Evolutionary conservation across 2,888 invertebrate genomes (phyloP), one percentile per base, ranked within the genome.

Genomic region (Tinea trinotella): DNA sequence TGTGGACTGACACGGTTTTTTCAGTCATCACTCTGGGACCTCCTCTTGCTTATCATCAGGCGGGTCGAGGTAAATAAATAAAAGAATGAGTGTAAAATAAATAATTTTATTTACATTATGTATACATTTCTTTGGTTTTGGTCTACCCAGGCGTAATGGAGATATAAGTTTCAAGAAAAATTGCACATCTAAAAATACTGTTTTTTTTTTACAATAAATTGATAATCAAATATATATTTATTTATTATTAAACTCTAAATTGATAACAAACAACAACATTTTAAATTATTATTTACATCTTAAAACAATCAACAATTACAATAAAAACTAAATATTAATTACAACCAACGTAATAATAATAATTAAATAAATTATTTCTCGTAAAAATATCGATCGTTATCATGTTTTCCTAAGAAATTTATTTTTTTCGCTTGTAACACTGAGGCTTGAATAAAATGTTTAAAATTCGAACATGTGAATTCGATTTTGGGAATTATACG

Each of bases 71-170:
- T n/a, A n/a, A n/a, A n/a, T n/a, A n/a, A n/a, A n/a, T n/a, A n/a
- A n/a, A n/a, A n/a, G n/a, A n/a, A n/a, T n/a, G n/a, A 2, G n/a
- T 30, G 30, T 30, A 48, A 18, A 48, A 48, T 48, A 48, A 48
- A 48, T 48, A 48, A 18, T 13, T 50, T 50, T 50, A 50, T 50
- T 50, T 24, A 50, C 50, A 50, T 24, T 50, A 24, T 22, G 50
- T 50, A 24, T 50, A 50, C 50, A 50, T 4, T 50, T 50, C 50
- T 50, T 50, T 50, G 50, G 50, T 50, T 50, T 50, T 24, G 24
- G 12, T 50, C 50, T 50, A 50, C 24, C 50, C 50, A 50, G 50
- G 9, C 12, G 5, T 13, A 9, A 50, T 24, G 12, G n/a, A 13
- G 22, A 13, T 50, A 40, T 13, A 40, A 15, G 40, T 24, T 17